Percentiles rank a stretch among this genome's conserved stretches.
Evolutionary conservation across 2,113 vertebrate species (phyloP).

Genomic region (Plecotus auritus): DNA sequence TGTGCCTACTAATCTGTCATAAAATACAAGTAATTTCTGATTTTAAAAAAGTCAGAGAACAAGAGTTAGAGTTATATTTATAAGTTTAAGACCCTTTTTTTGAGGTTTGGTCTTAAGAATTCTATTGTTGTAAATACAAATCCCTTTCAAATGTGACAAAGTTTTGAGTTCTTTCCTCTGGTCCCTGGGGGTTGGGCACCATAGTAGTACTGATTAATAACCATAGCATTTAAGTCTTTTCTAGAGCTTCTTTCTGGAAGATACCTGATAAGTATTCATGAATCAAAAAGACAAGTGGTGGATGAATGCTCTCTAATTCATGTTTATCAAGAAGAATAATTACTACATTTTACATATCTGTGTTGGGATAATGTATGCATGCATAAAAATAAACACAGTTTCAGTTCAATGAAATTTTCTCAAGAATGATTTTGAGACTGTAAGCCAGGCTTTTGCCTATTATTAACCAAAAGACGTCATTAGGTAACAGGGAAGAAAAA

Average conservation of each 20-base stretch:
- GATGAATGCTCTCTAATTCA: conserved; percentile 49
- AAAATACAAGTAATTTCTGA: background rate
- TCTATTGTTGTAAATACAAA: background rate
- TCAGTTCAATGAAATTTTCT: conserved; percentile 42
- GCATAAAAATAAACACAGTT: conserved; percentile 56
- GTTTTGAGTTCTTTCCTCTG: background rate
- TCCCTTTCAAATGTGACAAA: background rate
- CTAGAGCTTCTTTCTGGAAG: conserved; percentile 29
- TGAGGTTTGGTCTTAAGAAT: background rate
- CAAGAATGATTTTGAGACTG: conserved; percentile 58
- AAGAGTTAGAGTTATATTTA: background rate
- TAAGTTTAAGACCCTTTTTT: background rate
- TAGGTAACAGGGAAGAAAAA: conserved; percentile 37
- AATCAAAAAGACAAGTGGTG: conserved; percentile 54
- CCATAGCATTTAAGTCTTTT: background rate
- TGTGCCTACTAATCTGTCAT: background rate
- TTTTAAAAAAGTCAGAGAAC: background rate
- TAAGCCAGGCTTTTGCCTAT: conserved; percentile 52
- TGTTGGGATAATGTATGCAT: conserved; percentile 60
- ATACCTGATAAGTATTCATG: conserved; percentile 51
- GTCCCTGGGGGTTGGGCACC: background rate
- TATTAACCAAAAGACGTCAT: conserved; percentile 62
- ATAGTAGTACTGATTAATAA: background rate
- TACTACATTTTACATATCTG: conserved; percentile 39
- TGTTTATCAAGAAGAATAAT: conserved; percentile 67